These are phyloP conservation scores for Aspidoscelis tigris DNA, from an alignment of 2,113 vertebrate genomes.

Conservation along the genomic window DNA sequence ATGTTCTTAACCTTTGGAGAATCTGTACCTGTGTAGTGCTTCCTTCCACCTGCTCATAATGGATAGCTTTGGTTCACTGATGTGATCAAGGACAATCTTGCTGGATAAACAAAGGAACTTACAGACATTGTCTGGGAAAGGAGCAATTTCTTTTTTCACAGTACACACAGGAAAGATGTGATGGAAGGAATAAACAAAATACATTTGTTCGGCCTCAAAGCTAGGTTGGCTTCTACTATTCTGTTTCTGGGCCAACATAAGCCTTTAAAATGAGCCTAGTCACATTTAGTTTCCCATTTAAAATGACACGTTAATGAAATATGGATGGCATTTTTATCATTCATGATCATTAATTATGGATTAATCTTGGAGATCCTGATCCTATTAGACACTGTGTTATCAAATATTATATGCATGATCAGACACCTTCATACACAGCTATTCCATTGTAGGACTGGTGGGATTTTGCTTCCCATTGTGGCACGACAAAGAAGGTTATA, in stretches of 20 bases:
- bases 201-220: neutral
- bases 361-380: conserved; percentile 4
- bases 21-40: no score
- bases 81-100: neutral
- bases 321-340: conserved; percentile 16
- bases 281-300: conserved; percentile 2
- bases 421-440: neutral
- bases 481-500: neutral
- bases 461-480: neutral
- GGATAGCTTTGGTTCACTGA: no score
- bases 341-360: conserved; percentile 18
- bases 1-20: no score
- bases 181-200: neutral
- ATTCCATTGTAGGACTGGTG: neutral
- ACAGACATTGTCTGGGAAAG: accelerated
- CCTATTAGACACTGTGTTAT: neutral
- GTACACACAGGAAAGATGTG: neutral
- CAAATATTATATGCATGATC: neutral
- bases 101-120: neutral
- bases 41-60: no score
- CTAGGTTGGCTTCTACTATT: neutral
- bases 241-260: no score
- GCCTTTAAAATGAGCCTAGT: neutral
- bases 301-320: conserved; percentile 11
- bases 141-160: neutral